Evolutionary conservation across 2,797 vertebrate genomes (phyloP), one percentile per base, ranked within the genome.

Genomic region (Cyprinodon diabolis): DNA sequence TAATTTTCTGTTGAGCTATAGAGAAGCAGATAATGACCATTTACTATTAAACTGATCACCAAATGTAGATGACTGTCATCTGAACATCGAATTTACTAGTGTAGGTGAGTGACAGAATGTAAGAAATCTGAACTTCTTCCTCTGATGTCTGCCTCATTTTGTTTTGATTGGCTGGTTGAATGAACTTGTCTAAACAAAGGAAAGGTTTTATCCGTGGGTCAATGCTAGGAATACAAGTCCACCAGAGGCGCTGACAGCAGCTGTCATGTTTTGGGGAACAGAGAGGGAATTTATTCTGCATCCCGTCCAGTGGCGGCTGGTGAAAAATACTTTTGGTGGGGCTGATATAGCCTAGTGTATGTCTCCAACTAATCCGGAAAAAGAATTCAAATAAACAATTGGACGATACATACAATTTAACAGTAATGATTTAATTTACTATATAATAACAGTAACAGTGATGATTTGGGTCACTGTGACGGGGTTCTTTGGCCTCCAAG

Each of bases 241-340:
- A 54, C 62, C 74, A 70, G 84, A 88, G 87, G 91, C 86, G 80
- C 75, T 90, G 92, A 91, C 58, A 68, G 90, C 73, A 90, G 83
- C 91, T 91, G 91, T 94, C 93, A 91, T 83, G 87, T 92, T 52
- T 21, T 56, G 74, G 65, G 78, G 87, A 84, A 86, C 88, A 89
- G 85, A 71, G 80, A 74, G 77, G 77, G 86, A 85, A 85, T 90
- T 87, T 76, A 84, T 84, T 77, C 30, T 81, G 86, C 83, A 14
- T 75, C 89, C 73, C 88, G 86, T 91, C 90, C n/a, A n/a, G n/a
- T n/a, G n/a, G n/a, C n/a, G n/a, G n/a, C n/a, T n/a, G n/a, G n/a
- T n/a, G n/a, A n/a, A n/a, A n/a, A n/a, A n/a, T n/a, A n/a, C n/a
- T n/a, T n/a, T n/a, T n/a, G n/a, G n/a, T n/a, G n/a, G n/a, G n/a